A percentile compares a stretch with the other conserved stretches of the same genome.
Conservation (phyloP, 1,140 invertebrate genomes). For the Drosophila azteca region DNA sequence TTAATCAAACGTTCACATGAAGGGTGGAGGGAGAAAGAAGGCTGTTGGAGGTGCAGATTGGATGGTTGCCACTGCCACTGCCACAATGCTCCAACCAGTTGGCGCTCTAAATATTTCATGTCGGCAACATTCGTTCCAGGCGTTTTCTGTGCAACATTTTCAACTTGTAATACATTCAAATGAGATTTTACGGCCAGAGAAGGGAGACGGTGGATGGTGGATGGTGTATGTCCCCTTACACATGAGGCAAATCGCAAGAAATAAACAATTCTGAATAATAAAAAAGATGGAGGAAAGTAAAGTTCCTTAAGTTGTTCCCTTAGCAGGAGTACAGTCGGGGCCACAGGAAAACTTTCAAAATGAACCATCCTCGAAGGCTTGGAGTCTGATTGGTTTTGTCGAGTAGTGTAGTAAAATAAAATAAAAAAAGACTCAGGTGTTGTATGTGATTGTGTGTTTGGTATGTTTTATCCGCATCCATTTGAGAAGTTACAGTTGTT, state of each 20-base stretch:
- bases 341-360: neutral
- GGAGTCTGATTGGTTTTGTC: too few relatives aligned
- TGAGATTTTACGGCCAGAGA: conserved; percentile 38
- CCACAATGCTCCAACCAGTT: conserved; percentile 25
- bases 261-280: conserved; percentile 39
- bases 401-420: too few relatives aligned
- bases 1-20: conserved; percentile 65
- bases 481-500: too few relatives aligned
- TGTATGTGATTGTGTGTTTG: too few relatives aligned
- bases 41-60: neutral
- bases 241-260: conserved; percentile 49
- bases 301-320: neutral
- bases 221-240: conserved; percentile 25
- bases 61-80: conserved; percentile 2
- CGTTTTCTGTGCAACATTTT: conserved; percentile 48
- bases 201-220: neutral
- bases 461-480: too few relatives aligned
- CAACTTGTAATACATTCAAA: conserved; percentile 77
- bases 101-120: conserved; percentile 77
- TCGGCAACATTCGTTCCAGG: conserved; percentile 57
- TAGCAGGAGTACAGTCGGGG: neutral
- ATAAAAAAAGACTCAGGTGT: too few relatives aligned
- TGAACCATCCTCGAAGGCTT: too few relatives aligned
- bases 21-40: neutral
- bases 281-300: neutral